Evolutionary conservation across 2,113 vertebrate species (phyloP), one percentile per base, ranked within the genome.

Genomic region (Ibidorhyncha struthersii): DNA sequence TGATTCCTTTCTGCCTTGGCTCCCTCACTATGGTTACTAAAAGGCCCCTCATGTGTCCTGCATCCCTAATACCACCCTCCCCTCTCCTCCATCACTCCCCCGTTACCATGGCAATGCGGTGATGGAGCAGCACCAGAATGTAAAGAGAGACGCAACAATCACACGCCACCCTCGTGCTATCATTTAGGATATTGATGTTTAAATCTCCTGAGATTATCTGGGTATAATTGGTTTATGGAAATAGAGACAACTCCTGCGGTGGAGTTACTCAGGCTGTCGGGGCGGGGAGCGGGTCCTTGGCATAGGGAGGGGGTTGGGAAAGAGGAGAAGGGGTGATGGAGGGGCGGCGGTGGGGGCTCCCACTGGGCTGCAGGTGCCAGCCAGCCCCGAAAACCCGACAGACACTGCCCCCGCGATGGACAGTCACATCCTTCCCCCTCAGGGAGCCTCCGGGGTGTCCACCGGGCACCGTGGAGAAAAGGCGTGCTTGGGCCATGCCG

Each of bases 201-300:
- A 90, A 84, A 90, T 80, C 96, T 96, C 97, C 72, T 2, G 89
- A 96, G 98, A 96, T 96, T 81, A 93, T 86, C 90, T 58, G 74
- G 55, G 38, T 63, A 79, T 97, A 97, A 98, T 97, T 97, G 97
- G 96, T 98, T 98, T 98, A 97, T 98, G 97, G 97, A 98, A 98
- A 98, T 97, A 77, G 82, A 79, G 74, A 90, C 71, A 81, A 70
- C 22, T 97, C 80, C 82, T 58, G 61, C 6, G 0, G 59, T 21
- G 77, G 73, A 84, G 74, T 74, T 76, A 43, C 67, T 81, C 14
- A 4, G 90, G 69, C 86, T 65, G 73, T 4, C 1, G 12, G 84
- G 59, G 55, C 2, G 3, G 62, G 43, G 29, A n/a, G 36, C 0
- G 0, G 36, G 32, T 27, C 38, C 62, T 79, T n/a, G 81, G 71